These are phyloP conservation scores for Diabrotica balteata DNA, from an alignment of 2,888 invertebrate genomes.

Conservation along the genomic window DNA sequence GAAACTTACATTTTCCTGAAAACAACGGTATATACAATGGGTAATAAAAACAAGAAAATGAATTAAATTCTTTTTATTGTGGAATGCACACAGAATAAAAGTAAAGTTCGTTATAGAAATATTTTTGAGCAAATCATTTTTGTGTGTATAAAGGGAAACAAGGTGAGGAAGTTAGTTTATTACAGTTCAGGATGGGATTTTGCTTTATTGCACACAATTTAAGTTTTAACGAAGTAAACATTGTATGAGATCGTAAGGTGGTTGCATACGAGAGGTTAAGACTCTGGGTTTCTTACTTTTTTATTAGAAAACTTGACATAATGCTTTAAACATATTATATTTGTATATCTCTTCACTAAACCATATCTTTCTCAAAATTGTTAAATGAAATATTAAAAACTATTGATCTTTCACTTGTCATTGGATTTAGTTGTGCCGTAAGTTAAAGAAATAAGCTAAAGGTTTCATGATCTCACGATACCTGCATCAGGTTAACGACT, in stretches of 20 bases:
- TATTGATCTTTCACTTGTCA: too few species aligned
- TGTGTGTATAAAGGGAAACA: constrained; percentile 52
- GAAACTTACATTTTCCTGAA: constrained; percentile 14
- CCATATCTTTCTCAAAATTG: too few species aligned
- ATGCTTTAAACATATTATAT: too few species aligned
- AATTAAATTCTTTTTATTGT: constrained; percentile 56
- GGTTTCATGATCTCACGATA: too few species aligned
- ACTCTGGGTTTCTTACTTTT: neutral
- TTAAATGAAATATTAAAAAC: too few species aligned
- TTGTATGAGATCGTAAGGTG: constrained; percentile 39
- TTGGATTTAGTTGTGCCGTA: too few species aligned
- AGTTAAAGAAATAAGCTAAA: too few species aligned
- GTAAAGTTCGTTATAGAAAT: constrained; percentile 53
- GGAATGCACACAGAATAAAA: constrained; percentile 57
- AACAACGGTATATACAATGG: constrained; percentile 30
- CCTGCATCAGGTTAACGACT: too few species aligned
- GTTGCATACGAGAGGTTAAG: constrained; percentile 3
- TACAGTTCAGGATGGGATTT: constrained; percentile 49
- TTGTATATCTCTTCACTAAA: too few species aligned
- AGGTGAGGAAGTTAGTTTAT: constrained; percentile 52
- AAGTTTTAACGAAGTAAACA: constrained; percentile 56
- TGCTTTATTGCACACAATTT: constrained; percentile 56
- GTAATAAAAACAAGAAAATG: constrained; percentile 48
- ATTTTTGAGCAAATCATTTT: constrained; percentile 57
- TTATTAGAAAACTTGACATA: too few species aligned